Percentiles rank a stretch among this genome's conserved stretches.
phyloP scores from a whole-genome alignment of 1,140 invertebrate species.

The Bombus sylvicola region DNA sequence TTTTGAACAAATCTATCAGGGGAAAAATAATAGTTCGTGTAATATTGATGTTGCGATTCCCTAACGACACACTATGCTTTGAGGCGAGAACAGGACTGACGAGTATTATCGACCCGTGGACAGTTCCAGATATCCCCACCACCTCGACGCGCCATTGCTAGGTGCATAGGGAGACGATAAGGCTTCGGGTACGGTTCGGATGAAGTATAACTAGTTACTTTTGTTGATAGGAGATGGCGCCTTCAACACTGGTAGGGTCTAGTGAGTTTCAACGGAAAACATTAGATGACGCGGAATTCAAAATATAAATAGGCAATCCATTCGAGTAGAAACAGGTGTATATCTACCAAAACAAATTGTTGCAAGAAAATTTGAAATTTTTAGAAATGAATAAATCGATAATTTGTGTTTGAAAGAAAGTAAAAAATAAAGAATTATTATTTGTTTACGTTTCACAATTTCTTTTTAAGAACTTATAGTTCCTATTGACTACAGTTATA shows the following conservation, averaged over 20 bases:
- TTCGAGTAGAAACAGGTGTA: not conserved
- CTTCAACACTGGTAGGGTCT: rapidly evolving
- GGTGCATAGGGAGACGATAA: not conserved
- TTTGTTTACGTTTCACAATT: not conserved
- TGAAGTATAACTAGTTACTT: not conserved
- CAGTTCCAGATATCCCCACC: slow-evolving; percentile 45
- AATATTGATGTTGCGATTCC: slow-evolving; percentile 6
- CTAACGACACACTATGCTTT: not conserved
- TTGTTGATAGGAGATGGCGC: not conserved
- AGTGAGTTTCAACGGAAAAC: not conserved
- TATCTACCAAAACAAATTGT: not conserved
- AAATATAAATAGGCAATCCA: not conserved
- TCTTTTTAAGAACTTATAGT: not conserved
- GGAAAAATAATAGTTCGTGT: not conserved
- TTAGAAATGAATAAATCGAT: not conserved
- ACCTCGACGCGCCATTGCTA: not conserved
- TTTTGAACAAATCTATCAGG: not conserved
- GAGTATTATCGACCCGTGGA: slow-evolving; percentile 30
- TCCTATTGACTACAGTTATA: not conserved
- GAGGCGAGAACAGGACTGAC: slow-evolving; percentile 16
- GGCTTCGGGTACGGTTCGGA: not conserved
- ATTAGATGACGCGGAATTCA: not conserved
- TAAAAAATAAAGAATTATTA: not conserved
- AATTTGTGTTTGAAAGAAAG: not conserved
- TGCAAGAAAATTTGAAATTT: not conserved